Evolutionary conservation across 2,113 vertebrate genomes (phyloP).

Genomic region (Sorex araneus): DNA sequence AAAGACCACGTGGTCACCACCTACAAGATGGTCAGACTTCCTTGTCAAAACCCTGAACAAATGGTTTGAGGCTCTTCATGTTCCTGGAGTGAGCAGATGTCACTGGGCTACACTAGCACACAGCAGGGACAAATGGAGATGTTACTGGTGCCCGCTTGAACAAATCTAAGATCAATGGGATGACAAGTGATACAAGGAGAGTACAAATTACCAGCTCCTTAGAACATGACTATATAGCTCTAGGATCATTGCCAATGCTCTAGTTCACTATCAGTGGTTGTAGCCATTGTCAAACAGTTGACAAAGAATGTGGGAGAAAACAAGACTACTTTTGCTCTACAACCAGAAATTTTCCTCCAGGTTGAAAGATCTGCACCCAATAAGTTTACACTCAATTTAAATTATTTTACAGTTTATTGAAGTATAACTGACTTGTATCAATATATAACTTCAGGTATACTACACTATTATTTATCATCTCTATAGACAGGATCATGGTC

Average conservation of each 20-base stretch:
- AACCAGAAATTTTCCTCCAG: conserved; percentile 26
- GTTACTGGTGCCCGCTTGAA: too few relatives aligned
- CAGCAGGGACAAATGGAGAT: too few relatives aligned
- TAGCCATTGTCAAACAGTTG: not conserved
- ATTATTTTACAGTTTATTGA: not conserved
- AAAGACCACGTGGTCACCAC: too few relatives aligned
- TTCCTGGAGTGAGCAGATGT: too few relatives aligned
- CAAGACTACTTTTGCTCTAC: not conserved
- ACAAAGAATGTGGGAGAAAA: not conserved
- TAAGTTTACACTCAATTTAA: not conserved
- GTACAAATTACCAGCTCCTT: not conserved
- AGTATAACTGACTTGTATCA: not conserved
- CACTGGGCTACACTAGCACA: too few relatives aligned
- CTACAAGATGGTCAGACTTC: too few relatives aligned
- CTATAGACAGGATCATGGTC: not conserved
- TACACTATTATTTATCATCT: not conserved
- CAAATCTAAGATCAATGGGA: too few relatives aligned
- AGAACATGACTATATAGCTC: conserved; percentile 19
- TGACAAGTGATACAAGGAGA: too few relatives aligned
- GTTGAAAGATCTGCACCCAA: not conserved
- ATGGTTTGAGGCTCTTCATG: too few relatives aligned
- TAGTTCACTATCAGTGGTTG: not conserved
- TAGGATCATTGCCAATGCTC: not conserved
- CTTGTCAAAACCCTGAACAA: too few relatives aligned
- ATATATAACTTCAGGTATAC: not conserved